These are phyloP conservation scores for Hermetia illucens DNA, from an alignment of 1,140 invertebrate species.

Conservation along the genomic window DNA sequence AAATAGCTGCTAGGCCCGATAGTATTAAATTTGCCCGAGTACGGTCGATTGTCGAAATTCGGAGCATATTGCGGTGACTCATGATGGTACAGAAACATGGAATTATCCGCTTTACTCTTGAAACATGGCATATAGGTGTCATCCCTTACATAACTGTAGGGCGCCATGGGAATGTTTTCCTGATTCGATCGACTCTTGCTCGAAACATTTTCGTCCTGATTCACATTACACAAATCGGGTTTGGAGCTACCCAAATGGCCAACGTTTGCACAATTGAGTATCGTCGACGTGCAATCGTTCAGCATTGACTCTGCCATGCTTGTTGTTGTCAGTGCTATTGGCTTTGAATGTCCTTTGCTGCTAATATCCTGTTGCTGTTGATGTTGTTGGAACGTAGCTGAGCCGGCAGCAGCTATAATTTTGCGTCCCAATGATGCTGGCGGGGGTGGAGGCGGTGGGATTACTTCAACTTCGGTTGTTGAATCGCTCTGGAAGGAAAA, in stretches of 20 bases:
- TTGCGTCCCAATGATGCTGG: constrained; percentile 9
- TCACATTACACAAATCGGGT: constrained; percentile 20
- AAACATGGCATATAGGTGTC: background rate
- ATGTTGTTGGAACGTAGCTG: constrained; percentile 16
- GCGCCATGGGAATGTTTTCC: background rate
- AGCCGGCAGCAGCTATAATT: background rate
- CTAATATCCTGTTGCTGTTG: constrained; percentile 13
- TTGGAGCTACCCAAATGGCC: constrained; percentile 7
- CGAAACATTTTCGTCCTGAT: constrained; percentile 3
- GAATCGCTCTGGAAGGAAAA: constrained; percentile 24
- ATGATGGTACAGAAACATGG: constrained; percentile 6
- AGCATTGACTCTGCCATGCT: constrained; percentile 9
- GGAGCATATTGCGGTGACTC: constrained; percentile 6
- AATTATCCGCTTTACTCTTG: background rate
- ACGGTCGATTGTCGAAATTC: constrained; percentile 6
- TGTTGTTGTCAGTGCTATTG: constrained; percentile 12
- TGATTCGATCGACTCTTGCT: too few species aligned
- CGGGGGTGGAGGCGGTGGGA: constrained; percentile 26
- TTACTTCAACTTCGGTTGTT: constrained; percentile 25
- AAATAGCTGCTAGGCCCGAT: constrained; percentile 28
- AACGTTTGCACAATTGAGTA: constrained; percentile 21
- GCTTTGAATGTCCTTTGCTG: constrained; percentile 7
- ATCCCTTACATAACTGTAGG: background rate
- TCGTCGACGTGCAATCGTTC: constrained; percentile 22
- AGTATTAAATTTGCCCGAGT: constrained; percentile 23